Evolutionary conservation across 2,888 invertebrate species (phyloP), one percentile per base, ranked within the genome.

Genomic region (Chrysodeixis includens): DNA sequence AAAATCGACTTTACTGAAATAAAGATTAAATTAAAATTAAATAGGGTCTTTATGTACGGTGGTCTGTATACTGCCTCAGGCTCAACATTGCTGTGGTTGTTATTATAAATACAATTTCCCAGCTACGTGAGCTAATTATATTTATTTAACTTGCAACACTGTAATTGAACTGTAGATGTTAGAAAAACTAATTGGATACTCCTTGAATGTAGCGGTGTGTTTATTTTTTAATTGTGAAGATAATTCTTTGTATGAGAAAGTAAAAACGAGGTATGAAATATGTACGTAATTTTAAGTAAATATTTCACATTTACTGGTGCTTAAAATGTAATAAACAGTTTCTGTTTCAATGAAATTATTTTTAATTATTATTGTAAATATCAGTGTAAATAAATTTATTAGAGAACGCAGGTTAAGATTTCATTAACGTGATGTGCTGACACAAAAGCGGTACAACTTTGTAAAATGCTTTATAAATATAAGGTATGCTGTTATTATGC

Each of bases 391-490:
- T n/a, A 30, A 30, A 30, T 8, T 40, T n/a, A 40, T 40, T 40
- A 40, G 40, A 40, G n/a, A n/a, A 14, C 14, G 40, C 0, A 40
- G 40, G 40, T 40, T 40, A 40, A 35, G 35, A 40, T 40, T 40
- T 40, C 4, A 40, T 40, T 40, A n/a, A 40, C 1, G 40, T 40
- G n/a, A 40, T 35, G 14, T 35, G 35, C 35, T 40, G 14, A n/a
- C 40, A 40, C 40, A n/a, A 40, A n/a, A 14, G 40, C 40, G n/a
- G 40, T 40, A 40, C n/a, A 40, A 40, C n/a, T 40, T 40, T 40
- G 35, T 40, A 40, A n/a, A n/a, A 40, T n/a, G 40, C 6, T n/a
- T 40, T n/a, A 40, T 40, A n/a, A n/a, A 40, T 40, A n/a, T 5
- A 40, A n/a, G n/a, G n/a, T n/a, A n/a, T n/a, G n/a, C n/a, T n/a